Base-by-base conservation (phyloP, 2,888 invertebrate genomes). In the Pocota personata region DNA sequence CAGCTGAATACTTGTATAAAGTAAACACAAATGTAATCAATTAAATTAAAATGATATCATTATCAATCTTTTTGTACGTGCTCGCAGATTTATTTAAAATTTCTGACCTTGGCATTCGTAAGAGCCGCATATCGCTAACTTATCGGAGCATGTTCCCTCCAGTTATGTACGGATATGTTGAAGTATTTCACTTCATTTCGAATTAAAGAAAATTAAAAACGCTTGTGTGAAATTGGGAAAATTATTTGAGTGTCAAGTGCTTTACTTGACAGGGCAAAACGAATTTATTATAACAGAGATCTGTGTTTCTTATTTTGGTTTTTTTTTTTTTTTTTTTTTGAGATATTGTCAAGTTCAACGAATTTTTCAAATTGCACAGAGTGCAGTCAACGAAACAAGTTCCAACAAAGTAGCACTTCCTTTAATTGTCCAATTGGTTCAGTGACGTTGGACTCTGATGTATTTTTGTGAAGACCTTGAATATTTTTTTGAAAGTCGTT, bases 301-400 rank as follows among this genome's bases (percentile, higher is more conserved):
- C 60, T 16, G 2, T 50, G n/a, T n/a, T n/a, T n/a, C n/a, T n/a
- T n/a, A n/a, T n/a, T n/a, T n/a, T n/a, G n/a, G n/a, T n/a, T n/a
- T n/a, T n/a, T n/a, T n/a, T n/a, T n/a, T n/a, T n/a, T n/a, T 40
- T 60, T 67, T 62, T 6, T 43, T 66, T 21, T 24, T 19, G 6
- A 40, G 55, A 35, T 48, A 30, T 69, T 55, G 73, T 78, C 78
- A 83, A 83, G 77, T 77, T 82, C 71, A 82, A 77, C 48, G 77
- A 43, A 64, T 75, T 50, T 50, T 50, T 43, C 19, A 72, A 35
- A 66, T 64, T 73, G 64, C 67, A 60, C 46, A 58, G 67, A 80
- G 55, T 77, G 64, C 82, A 82, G 48, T 72, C 64, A 58, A 82
- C 77, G 35, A 58, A 50, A 52, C 52, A 32, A 43, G 40, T 77